A percentile compares a stretch with the other conserved stretches of the same genome.
Conservation (phyloP, 2,797 vertebrate genomes). For the Novumbra hubbsi region DNA sequence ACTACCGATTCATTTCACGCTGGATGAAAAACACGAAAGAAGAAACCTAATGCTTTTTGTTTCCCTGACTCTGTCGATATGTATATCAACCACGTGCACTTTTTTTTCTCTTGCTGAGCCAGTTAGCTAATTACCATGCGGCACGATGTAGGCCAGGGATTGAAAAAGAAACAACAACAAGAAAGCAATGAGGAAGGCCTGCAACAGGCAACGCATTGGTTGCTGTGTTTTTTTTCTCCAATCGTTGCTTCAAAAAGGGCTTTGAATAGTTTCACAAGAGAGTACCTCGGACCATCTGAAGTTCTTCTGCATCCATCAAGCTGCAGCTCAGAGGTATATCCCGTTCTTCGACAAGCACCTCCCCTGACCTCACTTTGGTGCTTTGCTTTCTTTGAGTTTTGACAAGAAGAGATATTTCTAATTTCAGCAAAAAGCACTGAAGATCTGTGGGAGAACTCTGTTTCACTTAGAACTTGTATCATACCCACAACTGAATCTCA, state of each 20-base stretch:
- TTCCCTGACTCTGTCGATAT: constrained; percentile 51
- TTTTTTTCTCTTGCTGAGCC: constrained; percentile 56
- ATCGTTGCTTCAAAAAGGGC: no score
- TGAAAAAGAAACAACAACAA: constrained; percentile 29
- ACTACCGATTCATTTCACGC: constrained; percentile 38
- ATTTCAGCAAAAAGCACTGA: constrained; percentile 58
- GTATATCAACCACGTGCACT: constrained; percentile 58
- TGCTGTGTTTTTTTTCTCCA: no score
- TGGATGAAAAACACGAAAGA: constrained; percentile 12
- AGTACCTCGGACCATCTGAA: no score
- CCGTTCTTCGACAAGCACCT: no score
- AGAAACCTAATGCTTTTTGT: constrained; percentile 12
- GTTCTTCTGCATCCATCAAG: no score
- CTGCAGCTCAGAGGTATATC: no score
- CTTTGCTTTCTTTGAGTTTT: no score
- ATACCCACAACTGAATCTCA: no score
- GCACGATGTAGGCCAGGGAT: constrained; percentile 21
- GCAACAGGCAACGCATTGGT: no score
- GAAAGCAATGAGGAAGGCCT: no score
- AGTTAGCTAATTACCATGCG: constrained; percentile 50
- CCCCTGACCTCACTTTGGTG: no score
- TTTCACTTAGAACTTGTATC: neutral
- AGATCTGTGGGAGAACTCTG: constrained; percentile 31
- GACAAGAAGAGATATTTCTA: constrained; percentile 50
- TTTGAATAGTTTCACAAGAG: no score